Evolutionary conservation across 2,888 invertebrate genomes (phyloP).

Genomic region (Coleophora flavipennella): DNA sequence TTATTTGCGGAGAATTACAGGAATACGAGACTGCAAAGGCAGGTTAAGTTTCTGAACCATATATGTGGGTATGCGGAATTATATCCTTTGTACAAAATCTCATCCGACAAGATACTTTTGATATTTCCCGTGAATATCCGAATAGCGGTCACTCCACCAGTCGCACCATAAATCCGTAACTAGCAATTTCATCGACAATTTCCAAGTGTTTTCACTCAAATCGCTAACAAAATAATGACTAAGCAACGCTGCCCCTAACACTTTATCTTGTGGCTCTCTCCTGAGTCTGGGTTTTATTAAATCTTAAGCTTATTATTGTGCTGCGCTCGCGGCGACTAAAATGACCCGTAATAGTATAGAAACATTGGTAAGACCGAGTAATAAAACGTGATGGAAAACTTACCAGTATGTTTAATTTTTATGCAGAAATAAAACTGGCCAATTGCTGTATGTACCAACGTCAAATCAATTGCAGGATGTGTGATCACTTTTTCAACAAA

Average conservation of each 20-base stretch:
- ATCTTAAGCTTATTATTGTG: slow-evolving; percentile 49
- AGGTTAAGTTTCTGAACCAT: too few relatives aligned
- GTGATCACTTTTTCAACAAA: too few relatives aligned
- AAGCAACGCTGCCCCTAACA: slow-evolving; percentile 42
- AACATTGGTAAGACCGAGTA: slow-evolving; percentile 25
- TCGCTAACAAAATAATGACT: slow-evolving; percentile 56
- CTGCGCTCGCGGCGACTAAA: slow-evolving; percentile 41
- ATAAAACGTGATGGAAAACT: slow-evolving; percentile 21
- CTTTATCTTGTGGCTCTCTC: slow-evolving; percentile 50
- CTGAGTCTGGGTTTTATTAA: slow-evolving; percentile 49
- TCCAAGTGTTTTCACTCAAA: slow-evolving; percentile 59
- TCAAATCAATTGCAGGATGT: too few relatives aligned
- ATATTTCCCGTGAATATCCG: slow-evolving; percentile 17
- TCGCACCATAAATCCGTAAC: slow-evolving; percentile 38
- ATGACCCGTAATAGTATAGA: slow-evolving; percentile 39
- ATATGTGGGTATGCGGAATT: too few relatives aligned
- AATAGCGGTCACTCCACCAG: slow-evolving; percentile 30
- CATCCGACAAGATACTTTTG: too few relatives aligned
- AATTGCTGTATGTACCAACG: too few relatives aligned
- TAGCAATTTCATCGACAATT: slow-evolving; percentile 50
- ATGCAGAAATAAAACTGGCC: too few relatives aligned
- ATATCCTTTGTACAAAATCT: too few relatives aligned
- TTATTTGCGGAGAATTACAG: too few relatives aligned
- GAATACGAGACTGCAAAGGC: too few relatives aligned
- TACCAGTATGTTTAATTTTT: too few relatives aligned